phyloP scores from a whole-genome alignment of 2,797 vertebrate genomes.

The Trachops cirrhosus region DNA sequence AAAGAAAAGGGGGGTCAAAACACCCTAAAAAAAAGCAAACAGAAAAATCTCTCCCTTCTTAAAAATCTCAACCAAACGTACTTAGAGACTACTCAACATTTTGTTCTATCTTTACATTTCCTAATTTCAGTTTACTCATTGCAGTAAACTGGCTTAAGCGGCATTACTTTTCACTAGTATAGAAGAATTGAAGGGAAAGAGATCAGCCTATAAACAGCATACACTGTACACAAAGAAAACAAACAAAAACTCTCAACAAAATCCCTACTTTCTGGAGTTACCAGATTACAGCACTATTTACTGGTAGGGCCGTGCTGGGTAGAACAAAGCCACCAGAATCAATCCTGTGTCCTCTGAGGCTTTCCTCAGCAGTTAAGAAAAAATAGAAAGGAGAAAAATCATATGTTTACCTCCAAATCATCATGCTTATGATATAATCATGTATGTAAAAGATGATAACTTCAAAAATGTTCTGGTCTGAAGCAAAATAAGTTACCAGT shows the following conservation, averaged over 20 bases:
- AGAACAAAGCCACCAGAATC: slow-evolving; percentile 21
- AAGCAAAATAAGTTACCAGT: background rate
- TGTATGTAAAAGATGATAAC: background rate
- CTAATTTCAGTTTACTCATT: slow-evolving; percentile 27
- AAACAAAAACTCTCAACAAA: background rate
- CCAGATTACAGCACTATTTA: background rate
- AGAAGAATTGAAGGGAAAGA: background rate
- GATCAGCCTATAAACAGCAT: background rate
- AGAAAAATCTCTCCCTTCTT: background rate
- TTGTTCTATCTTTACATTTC: background rate
- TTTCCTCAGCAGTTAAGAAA: background rate
- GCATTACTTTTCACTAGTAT: background rate
- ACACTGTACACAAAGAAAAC: background rate
- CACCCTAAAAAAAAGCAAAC: background rate
- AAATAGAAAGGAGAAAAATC: background rate
- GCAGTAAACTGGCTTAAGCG: background rate
- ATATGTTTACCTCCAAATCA: background rate
- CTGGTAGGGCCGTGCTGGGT: background rate
- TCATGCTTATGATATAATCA: background rate
- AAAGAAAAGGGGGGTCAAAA: background rate
- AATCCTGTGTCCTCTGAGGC: background rate
- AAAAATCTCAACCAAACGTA: background rate
- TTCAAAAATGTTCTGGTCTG: background rate
- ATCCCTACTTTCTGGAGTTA: background rate
- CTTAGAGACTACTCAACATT: background rate